Base-by-base conservation (phyloP, 2,113 vertebrate species). In the Callithrix jacchus region DNA sequence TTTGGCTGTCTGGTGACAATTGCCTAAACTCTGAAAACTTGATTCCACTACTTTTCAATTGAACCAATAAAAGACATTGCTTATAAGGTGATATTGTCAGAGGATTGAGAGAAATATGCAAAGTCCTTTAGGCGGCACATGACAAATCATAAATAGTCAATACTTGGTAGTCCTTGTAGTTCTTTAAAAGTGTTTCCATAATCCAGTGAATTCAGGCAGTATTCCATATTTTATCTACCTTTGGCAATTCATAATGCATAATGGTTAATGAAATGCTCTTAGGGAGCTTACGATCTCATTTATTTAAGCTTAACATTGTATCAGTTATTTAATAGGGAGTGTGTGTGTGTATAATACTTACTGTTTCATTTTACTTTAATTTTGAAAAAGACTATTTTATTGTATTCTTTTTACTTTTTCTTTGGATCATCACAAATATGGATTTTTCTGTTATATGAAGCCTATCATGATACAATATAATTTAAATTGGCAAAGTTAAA, bases 301-400 rank as follows among this genome's bases (percentile, higher is more conserved):
- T 35, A 82, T 82, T 94, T 87, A 95, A 82, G 35, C 4, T 45
- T 82, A 77, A 64, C 49, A n/a, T 94, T 91, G 40, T 77, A 35
- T 85, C 12, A 54, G 5, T 82, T 91, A 83, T 83, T 82, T 93
- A 18, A 73, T 4, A 73, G 66, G 20, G 27, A 83, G 16, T 35
- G 9, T 54, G 54, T 61, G 54, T 16, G 40, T 16, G 40, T 61
- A 7, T 54, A 52, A 64, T 35, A 58, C 18, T 17, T 56, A 54
- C 25, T 70, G 49, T 58, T 94, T 92, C 20, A n/a, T 90, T 70
- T 82, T 70, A 68, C 18, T 71, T 83, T 74, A 25, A 61, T 49
- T 88, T 66, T 95, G 16, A 71, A 80, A 93, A 32, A 45, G 56
- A 32, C 21, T 37, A 2, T 0, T 56, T 81, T 81, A 73, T 87